Base-by-base conservation (phyloP, 2,113 vertebrate genomes). In the Eidolon helvum region DNA sequence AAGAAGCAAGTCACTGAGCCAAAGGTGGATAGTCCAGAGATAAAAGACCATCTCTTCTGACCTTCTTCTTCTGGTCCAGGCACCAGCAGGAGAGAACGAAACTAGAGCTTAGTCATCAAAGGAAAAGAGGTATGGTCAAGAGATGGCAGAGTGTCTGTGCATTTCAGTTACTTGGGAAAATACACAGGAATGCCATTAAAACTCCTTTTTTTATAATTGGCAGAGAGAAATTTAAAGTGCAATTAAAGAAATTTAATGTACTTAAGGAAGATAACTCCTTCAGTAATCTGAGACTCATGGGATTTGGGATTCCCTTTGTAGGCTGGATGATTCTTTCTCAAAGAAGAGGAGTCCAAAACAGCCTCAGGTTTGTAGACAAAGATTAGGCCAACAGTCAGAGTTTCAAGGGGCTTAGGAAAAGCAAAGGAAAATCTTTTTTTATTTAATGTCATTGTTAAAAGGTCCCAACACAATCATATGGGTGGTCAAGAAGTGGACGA, bases 141-240 rank as follows among this genome's bases (percentile, higher is more conserved):
- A 43, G 21, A 77, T 0, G 45, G 45, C 74, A 28, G 40, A 10
- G 40, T 63, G n/a, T 61, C 78, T 87, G 35, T 40, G 2, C 22
- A 66, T 75, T 92, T 96, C 82, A 65, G 57, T 79, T 77, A 61
- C 57, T 24, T 75, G 45, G 57, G 45, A 40, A 97, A 91, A 45
- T 35, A 53, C 0, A 30, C 0, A 71, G 28, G 18, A 30, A 84
- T 40, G n/a, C 19, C 50, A 59, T 66, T 90, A 92, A 79, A 91
- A 66, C 57, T 9, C 48, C 10, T 87, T 87, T 35, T 65, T 63
- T 48, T 65, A 74, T 78, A 91, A 85, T 48, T 65, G 66, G 12
- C 74, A 91, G 18, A 93, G 28, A 89, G 40, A 71, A 30, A 93
- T 43, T 80, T 50, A 53, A 89, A 65, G 24, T 71, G 10, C 5